A percentile compares a stretch with the other conserved stretches of the same genome.
phyloP scores from a whole-genome alignment of 2,113 vertebrate genomes.

The Larimichthys polyactis region DNA sequence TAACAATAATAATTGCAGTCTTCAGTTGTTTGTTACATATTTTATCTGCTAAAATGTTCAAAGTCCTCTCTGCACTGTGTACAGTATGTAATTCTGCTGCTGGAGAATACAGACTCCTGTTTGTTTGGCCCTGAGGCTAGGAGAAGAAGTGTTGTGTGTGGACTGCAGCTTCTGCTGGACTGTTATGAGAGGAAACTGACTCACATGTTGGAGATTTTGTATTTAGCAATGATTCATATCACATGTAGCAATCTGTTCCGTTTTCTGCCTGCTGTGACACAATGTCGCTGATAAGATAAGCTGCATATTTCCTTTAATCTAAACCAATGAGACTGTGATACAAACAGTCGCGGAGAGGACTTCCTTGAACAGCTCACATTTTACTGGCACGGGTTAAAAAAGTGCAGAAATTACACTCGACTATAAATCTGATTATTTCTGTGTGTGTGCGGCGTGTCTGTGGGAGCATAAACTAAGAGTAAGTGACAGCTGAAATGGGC shows the following conservation, averaged over 20 bases:
- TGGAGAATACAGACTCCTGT: not conserved
- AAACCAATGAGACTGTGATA: not conserved
- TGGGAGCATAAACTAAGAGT: too few species aligned
- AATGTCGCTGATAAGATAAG: not conserved
- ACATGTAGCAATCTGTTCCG: not conserved
- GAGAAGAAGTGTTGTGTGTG: not conserved
- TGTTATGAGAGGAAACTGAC: not conserved
- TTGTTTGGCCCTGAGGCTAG: not conserved
- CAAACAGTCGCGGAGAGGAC: not conserved
- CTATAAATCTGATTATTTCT: too few species aligned
- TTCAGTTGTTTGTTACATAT: too few species aligned
- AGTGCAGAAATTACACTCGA: too few species aligned
- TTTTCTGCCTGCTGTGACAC: not conserved
- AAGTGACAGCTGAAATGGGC: too few species aligned
- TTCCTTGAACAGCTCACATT: too few species aligned
- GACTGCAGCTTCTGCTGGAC: not conserved
- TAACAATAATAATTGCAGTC: too few species aligned
- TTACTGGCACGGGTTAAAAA: too few species aligned
- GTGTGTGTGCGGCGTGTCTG: too few species aligned
- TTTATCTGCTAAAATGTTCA: too few species aligned
- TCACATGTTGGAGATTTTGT: not conserved
- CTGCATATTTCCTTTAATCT: not conserved
- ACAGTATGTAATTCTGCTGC: too few species aligned
- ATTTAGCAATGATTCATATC: slow-evolving; percentile 2
- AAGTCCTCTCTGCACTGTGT: too few species aligned